Base-by-base conservation (phyloP, 2,797 vertebrate species). In the Craterocephalus amniculus region DNA sequence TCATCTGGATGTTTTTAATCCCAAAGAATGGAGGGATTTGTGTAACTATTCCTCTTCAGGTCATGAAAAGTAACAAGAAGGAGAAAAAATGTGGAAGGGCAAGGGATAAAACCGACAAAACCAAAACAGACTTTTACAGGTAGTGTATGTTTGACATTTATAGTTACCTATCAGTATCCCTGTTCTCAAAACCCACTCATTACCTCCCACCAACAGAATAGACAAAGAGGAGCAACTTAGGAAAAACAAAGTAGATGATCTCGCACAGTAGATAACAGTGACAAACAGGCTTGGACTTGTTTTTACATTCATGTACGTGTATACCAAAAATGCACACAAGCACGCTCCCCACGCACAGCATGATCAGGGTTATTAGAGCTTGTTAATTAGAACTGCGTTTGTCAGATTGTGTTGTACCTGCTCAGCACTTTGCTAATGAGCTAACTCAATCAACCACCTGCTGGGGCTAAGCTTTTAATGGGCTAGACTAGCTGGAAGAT, bases 341-440 rank as follows among this genome's bases (percentile, higher is more conserved):
- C 48, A 66, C 36, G 20, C 74, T 74, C 49, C 58, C 70, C 81
- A 58, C 40, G 43, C 59, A 2, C 84, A 72, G 66, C 80, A 32
- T 74, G 78, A 86, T 83, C 82, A 22, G 72, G 80, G 83, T 83
- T 86, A 90, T 90, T 91, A 91, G 69, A 38, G 82, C 80, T 90
- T 76, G 88, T 92, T 93, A 93, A 93, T 93, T 91, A 92, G 83
- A 90, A 84, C 74, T 60, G 71, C 87, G 85, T 90, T 91, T 81
- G 78, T 89, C 78, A 85, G 83, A 78, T 60, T 80, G 67, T 87
- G 79, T 87, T 84, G 77, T 90, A 91, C 88, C 88, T 91, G 84
- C 88, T 92, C 87, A 91, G 88, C 90, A 87, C 84, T 90, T 91
- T 88, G 78, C 82, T 90, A 92, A 91, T 91, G 91, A 91, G 83